A percentile compares a stretch with the other conserved stretches of the same genome.
These are phyloP conservation scores for Platycnemis pennipes DNA, from an alignment of 2,888 invertebrate genomes.

Conservation along the genomic window DNA sequence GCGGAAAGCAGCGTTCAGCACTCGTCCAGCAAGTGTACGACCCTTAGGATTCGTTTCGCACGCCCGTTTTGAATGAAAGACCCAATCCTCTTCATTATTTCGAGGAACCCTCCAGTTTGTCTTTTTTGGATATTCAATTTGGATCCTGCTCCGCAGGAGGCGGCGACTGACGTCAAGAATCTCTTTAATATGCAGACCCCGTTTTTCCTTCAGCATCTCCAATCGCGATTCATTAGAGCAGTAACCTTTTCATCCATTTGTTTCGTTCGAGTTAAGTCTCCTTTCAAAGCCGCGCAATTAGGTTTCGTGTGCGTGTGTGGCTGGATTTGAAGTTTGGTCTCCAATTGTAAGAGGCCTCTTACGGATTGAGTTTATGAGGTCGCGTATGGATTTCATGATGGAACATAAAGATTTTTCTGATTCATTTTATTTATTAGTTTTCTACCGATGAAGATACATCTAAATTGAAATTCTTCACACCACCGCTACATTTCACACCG, in stretches of 20 bases:
- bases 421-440: no score
- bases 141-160: not conserved
- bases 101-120: not conserved
- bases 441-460: no score
- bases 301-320: not conserved
- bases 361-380: no score
- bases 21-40: not conserved
- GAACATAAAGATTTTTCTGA: no score
- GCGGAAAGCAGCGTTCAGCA: not conserved
- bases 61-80: not conserved
- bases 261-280: not conserved
- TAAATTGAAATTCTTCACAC: no score
- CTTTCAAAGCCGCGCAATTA: not conserved
- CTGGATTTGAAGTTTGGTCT: no score
- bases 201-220: not conserved
- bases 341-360: no score
- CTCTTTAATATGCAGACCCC: not conserved
- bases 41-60: not conserved
- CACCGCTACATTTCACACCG: no score
- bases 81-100: not conserved
- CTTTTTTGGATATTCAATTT: not conserved
- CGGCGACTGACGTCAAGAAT: not conserved
- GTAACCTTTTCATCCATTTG: not conserved
- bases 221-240: not conserved
- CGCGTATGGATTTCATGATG: no score